Percentiles rank a stretch among this genome's conserved stretches.
Conservation (phyloP, 2,888 invertebrate species). For the Dioctria rufipes region DNA sequence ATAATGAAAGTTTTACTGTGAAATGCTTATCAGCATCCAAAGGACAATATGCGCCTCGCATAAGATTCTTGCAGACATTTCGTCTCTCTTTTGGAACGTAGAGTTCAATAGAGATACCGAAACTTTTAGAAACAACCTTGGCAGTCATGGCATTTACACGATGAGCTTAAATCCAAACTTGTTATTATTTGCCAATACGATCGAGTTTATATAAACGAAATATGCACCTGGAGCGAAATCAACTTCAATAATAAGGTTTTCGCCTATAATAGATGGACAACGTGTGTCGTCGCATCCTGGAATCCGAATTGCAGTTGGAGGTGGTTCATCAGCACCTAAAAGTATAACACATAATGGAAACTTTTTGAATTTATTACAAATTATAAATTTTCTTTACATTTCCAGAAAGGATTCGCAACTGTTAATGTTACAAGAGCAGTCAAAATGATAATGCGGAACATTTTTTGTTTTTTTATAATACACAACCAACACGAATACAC, state of each 20-base stretch:
- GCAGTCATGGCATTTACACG: constrained; percentile 62
- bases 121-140: constrained; percentile 64
- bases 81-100: constrained; percentile 65
- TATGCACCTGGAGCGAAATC: constrained; percentile 66
- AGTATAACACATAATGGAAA: constrained; percentile 8
- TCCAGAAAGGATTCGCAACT: constrained; percentile 7
- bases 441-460: constrained; percentile 23
- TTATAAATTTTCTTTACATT: constrained; percentile 43
- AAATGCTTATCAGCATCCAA: constrained; percentile 66
- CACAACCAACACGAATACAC: background rate
- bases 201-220: background rate
- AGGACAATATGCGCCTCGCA: constrained; percentile 66
- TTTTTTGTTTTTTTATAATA: constrained; percentile 24
- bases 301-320: constrained; percentile 63
- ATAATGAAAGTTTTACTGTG: constrained; percentile 66
- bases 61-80: constrained; percentile 65
- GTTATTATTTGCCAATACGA: background rate
- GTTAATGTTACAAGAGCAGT: constrained; percentile 6
- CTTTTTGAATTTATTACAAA: background rate
- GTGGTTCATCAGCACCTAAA: constrained; percentile 18
- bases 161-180: background rate
- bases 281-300: constrained; percentile 65
- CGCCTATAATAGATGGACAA: constrained; percentile 65
- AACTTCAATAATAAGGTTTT: constrained; percentile 64
- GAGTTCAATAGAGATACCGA: constrained; percentile 66